Base-by-base conservation (phyloP, 2,113 vertebrate species). In the Anhinga anhinga region DNA sequence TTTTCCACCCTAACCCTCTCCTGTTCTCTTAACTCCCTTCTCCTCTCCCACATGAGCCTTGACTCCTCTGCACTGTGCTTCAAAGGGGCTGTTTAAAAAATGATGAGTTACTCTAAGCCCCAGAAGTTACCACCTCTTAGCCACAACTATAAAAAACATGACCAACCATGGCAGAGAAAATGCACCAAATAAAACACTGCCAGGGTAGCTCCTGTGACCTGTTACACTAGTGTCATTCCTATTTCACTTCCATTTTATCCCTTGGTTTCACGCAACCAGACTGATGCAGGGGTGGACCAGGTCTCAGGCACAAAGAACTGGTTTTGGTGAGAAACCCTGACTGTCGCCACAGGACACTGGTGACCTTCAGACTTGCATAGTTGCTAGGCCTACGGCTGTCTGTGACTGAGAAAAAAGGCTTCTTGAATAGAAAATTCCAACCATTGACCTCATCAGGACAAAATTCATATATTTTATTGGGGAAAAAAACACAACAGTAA, bases 361-460 rank as follows among this genome's bases (percentile, higher is more conserved):
- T 92, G 79, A 70, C 45, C n/a, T 91, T 81, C 76, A 93, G 59
- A 71, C 20, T 79, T 62, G 67, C 0, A 0, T 74, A 71, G 71
- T 9, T 83, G 26, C 47, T 88, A 10, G 4, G 63, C 26, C 82
- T 83, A 72, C 0, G 7, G 59, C 67, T 10, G 3, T 63, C 55
- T 81, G 67, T 90, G 67, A 73, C 59, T 50, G 71, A 63, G 30
- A 85, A 77, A 25, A 78, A 92, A 93, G 53, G 32, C 22, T 73
- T 44, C 61, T 84, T 81, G 63, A 81, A 88, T 13, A 95, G 67
- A 89, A 86, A 83, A 88, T 83, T 78, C 71, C 88, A 86, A 3
- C 27, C 16, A 55, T 21, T 90, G 95, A 92, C 67, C 15, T 97
- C 91, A 93, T 77, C 50, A 58, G 58, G 58, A 88, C 58, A 78